Evolutionary conservation across 2,113 vertebrate genomes (phyloP), one percentile per base, ranked within the genome.

Genomic region (Neotoma lepida): DNA sequence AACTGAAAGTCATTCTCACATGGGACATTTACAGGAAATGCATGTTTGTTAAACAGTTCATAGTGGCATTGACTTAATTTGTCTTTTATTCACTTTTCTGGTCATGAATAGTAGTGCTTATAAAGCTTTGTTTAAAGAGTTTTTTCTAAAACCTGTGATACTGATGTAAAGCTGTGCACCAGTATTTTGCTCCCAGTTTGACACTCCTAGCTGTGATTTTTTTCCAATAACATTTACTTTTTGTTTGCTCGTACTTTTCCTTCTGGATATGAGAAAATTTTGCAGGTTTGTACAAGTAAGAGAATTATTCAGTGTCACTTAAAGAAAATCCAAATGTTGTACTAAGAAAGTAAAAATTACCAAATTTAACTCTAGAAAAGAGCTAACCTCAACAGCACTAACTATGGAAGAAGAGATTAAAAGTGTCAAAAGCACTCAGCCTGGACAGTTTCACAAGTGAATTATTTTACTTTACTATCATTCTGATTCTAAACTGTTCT

Each of bases 291-390:
- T 22, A 61, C 46, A 92, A 85, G 64, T 90, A 90, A 88, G n/a
- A 77, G 30, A 92, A 94, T 86, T 90, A 90, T 10, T 88, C 15
- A 80, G 14, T 92, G 85, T 51, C 13, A 66, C 77, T 95, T 92
- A 90, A 95, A 94, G 46, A 88, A 93, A 90, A 88, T 90, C 26
- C 46, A 86, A 33, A n/a, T 90, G 33, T 71, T 88, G 84, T 86
- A 81, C 39, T 74, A 76, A 78, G 35, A 86, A 95, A 93, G 82
- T 64, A 80, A 58, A 95, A 90, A 78, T 89, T 58, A 74, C 24
- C 54, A 89, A 94, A 77, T 77, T 95, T 78, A 46, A 93, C 56
- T 39, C 9, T 30, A 93, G 49, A 88, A 58, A 94, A 89, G 30
- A 93, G 41, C 86, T 35, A 73, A 49, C 66, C 46, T 87, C 68